Base-by-base conservation (phyloP, 2,888 invertebrate genomes). In the Brenthis daphne region DNA sequence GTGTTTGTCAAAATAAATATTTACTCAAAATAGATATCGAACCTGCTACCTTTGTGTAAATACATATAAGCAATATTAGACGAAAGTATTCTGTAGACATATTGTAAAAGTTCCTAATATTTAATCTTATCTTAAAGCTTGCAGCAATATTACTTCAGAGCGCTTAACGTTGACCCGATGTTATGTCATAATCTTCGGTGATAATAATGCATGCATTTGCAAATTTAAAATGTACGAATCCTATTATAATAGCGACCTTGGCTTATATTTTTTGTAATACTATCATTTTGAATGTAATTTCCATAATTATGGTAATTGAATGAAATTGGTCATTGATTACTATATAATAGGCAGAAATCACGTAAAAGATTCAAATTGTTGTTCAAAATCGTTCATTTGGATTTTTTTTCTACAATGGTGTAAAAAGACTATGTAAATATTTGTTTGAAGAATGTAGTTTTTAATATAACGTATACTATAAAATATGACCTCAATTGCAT, bases 261-360 rank as follows among this genome's bases (percentile, higher is more conserved):
- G 54, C 70, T 65, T 57, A 61, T 13, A 57, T 60, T 60, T 60
- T 64, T 50, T 14, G 54, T 68, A 54, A 57, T 50, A 50, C 43
- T 50, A 54, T 37, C 57, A 68, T 51, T 33, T 67, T 54, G 29
- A 54, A 60, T 65, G 12, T 50, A 37, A 64, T 51, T 58, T 50
- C 50, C 57, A 53, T 63, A 61, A 68, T 65, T 64, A 56, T 60
- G 13, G 55, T 61, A 51, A 65, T 67, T 12, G 56, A 50, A 70
- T 51, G 24, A 33, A 60, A 63, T 64, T 37, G 66, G 64, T 56
- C 56, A 64, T 58, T 70, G 67, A 63, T 64, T 43, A 53, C 16
- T 43, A 47, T n/a, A 53, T 50, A 29, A 60, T 60, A 12, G 60
- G 12, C 5, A 11, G 14, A 5, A 12, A 8, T 48, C 48, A 24